Evolutionary conservation across 2,797 vertebrate species (phyloP), one percentile per base, ranked within the genome.

Genomic region (Falco rusticolus): DNA sequence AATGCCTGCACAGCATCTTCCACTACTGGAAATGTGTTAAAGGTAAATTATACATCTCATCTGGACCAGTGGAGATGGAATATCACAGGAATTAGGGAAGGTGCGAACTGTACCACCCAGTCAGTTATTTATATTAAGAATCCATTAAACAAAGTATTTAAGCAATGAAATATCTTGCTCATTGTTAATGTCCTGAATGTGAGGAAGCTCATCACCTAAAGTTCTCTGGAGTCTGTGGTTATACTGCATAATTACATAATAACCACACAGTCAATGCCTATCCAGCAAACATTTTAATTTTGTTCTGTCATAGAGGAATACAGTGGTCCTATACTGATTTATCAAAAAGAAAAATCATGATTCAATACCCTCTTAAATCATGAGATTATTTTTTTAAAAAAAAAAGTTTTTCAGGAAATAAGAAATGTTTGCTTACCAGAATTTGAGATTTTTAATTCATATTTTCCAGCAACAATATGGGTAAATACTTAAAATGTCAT

Each of bases 251-350:
- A 74, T 87, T 84, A 76, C 25, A 81, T n/a, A 65, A 86, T 45
- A 91, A 59, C 37, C 41, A 81, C n/a, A 79, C 2, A 68, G n/a
- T 72, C 59, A 63, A 45, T 39, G 39, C 6, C 25, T 89, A 80
- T 43, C 22, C 43, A 84, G 66, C 33, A 91, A 87, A 63, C 8
- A 89, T 74, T 93, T 94, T 69, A 31, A 78, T 87, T 91, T 88
- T 47, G 81, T 91, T 84, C 34, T 70, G 4, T 51, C 45, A n/a
- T 4, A 90, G 57, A 86, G 22, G 22, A 86, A 66, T 72, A 69
- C 9, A 37, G 7, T 45, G 31, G 22, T 61, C 59, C 26, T 83
- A 54, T 26, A 72, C 3, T 41, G 28, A 69, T 56, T 54, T 56
- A 87, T 71, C 75, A 51, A 72, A 88, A 94, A 16, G 13, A 88